These are phyloP conservation scores for Equus quagga DNA, from an alignment of 2,113 vertebrate genomes.

Conservation along the genomic window DNA sequence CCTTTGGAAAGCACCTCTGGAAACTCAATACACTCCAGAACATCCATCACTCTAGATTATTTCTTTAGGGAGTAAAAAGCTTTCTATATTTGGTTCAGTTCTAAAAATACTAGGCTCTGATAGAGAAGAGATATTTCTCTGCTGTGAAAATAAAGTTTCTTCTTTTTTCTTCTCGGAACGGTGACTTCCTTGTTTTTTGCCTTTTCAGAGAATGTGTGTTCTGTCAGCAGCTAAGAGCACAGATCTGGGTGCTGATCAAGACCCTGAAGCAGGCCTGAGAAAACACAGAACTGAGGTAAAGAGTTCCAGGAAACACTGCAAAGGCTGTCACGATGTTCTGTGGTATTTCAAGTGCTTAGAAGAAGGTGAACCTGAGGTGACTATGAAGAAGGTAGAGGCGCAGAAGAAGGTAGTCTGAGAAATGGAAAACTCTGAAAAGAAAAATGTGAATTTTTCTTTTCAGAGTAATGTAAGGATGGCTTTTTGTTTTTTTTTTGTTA, in stretches of 20 bases:
- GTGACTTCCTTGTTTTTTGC: constrained; percentile 49
- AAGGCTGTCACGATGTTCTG: constrained; percentile 69
- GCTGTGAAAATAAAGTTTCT: neutral
- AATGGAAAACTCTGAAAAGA: constrained; percentile 41
- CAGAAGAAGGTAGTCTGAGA: neutral
- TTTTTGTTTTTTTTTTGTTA: neutral
- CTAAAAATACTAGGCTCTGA: constrained; percentile 33
- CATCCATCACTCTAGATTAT: neutral
- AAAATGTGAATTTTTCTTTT: constrained; percentile 14
- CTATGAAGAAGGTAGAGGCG: constrained; percentile 52
- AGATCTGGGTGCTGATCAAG: constrained; percentile 76
- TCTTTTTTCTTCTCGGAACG: constrained; percentile 62
- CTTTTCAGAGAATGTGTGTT: constrained; percentile 73
- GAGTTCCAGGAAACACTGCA: constrained; percentile 76
- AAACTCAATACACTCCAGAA: constrained; percentile 5
- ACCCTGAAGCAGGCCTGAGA: constrained; percentile 67
- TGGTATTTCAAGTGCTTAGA: constrained; percentile 72
- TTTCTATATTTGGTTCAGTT: constrained; percentile 28
- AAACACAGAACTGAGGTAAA: constrained; percentile 75
- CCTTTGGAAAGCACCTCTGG: neutral
- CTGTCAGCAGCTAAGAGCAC: constrained; percentile 55
- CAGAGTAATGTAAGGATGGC: neutral
- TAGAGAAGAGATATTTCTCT: constrained; percentile 32
- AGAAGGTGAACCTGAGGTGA: constrained; percentile 76
- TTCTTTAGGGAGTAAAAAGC: neutral